phyloP scores from a whole-genome alignment of 2,888 invertebrate genomes.

The Ischnus inquisitorius region DNA sequence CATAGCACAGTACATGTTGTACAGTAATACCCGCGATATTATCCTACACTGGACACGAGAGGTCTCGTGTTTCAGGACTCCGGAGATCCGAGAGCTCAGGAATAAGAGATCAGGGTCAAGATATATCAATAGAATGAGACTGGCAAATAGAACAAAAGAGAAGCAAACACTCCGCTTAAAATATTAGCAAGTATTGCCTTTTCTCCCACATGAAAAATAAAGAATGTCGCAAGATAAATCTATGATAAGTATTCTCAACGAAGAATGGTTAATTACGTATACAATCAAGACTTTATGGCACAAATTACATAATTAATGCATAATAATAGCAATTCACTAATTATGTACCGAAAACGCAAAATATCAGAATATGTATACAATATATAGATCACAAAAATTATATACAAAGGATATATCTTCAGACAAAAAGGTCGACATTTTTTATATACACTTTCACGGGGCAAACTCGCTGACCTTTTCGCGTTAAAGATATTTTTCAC shows the following conservation, averaged over 20 bases:
- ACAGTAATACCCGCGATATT: neutral
- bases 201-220: neutral
- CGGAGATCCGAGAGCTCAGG: neutral
- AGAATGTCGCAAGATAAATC: neutral
- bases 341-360: too few relatives aligned
- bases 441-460: too few relatives aligned
- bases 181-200: neutral
- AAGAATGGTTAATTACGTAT: too few relatives aligned
- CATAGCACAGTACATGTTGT: neutral
- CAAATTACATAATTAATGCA: too few relatives aligned
- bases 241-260: too few relatives aligned
- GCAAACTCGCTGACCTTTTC: too few relatives aligned
- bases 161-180: neutral
- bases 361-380: neutral
- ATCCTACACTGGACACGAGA: neutral
- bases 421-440: too few relatives aligned
- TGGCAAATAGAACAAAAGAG: neutral
- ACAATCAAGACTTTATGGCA: too few relatives aligned
- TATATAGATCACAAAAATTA: too few relatives aligned
- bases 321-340: neutral
- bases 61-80: neutral
- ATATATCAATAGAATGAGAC: neutral
- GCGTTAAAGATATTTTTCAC: too few relatives aligned
- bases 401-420: too few relatives aligned
- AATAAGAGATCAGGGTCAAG: neutral